Percentiles rank a stretch among this genome's conserved stretches.
Conservation (phyloP, 1,140 invertebrate species). For the Ceratitis capitata region DNA sequence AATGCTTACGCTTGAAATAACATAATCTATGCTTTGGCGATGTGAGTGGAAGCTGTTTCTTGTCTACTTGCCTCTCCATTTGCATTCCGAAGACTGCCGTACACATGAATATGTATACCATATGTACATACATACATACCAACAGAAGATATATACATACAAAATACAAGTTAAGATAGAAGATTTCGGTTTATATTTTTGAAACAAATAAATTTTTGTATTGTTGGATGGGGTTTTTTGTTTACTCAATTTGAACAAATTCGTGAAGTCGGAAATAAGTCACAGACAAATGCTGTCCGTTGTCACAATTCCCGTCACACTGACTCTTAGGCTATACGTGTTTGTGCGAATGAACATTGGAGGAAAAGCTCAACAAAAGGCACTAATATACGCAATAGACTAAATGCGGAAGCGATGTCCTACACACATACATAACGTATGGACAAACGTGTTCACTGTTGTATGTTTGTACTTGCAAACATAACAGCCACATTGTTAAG, state of each 20-base stretch:
- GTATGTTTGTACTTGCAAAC: neutral
- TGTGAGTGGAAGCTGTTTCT: neutral
- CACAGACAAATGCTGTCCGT: constrained; percentile 2
- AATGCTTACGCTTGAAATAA: constrained; percentile 18
- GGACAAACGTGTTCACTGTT: neutral
- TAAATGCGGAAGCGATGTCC: neutral
- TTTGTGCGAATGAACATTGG: neutral
- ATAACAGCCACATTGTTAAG: neutral
- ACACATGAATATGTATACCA: neutral
- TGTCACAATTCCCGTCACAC: neutral
- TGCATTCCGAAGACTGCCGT: neutral
- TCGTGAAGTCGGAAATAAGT: constrained; percentile 11
- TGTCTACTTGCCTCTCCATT: neutral
- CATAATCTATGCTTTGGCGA: neutral
- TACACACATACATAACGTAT: neutral
- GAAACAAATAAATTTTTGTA: constrained; percentile 11
- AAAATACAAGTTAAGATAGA: neutral
- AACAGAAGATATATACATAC: too few species aligned
- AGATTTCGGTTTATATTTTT: neutral
- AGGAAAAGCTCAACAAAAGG: neutral
- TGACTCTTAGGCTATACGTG: too few species aligned
- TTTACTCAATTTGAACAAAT: neutral
- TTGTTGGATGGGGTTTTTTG: neutral
- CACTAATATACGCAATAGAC: neutral
- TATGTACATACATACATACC: neutral